These are phyloP conservation scores for Neoniphon sammara DNA, from an alignment of 2,797 vertebrate genomes.

Conservation along the genomic window DNA sequence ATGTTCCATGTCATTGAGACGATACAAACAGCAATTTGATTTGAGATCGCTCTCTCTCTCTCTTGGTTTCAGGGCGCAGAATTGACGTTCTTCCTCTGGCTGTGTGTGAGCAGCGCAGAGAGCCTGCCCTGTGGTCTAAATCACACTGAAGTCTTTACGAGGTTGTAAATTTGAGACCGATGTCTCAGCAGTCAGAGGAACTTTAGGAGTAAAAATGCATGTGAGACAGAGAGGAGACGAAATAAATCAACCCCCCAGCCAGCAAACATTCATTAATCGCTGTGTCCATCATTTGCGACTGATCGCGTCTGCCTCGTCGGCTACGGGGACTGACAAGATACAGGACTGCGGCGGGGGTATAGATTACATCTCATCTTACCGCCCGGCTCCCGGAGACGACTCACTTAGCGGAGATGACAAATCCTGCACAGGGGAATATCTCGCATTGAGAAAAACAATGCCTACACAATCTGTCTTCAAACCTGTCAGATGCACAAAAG, in stretches of 20 bases:
- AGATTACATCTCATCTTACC: conserved; percentile 75
- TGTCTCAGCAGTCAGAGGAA: conserved; percentile 70
- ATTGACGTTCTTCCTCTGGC: conserved; percentile 22
- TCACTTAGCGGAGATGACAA: conserved; percentile 73
- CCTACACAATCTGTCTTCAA: conserved; percentile 73
- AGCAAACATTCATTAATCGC: conserved; percentile 73
- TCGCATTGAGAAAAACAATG: conserved; percentile 61
- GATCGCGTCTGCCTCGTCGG: conserved; percentile 58
- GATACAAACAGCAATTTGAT: conserved; percentile 17
- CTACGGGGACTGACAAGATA: conserved; percentile 55
- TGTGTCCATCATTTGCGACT: conserved; percentile 71
- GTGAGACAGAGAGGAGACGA: conserved; percentile 58
- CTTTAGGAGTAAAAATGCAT: conserved; percentile 70
- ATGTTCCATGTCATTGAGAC: conserved; percentile 11
- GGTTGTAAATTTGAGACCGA: conserved; percentile 77
- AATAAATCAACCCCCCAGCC: conserved; percentile 74
- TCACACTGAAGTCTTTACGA: conserved; percentile 80
- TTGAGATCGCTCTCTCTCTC: conserved; percentile 5
- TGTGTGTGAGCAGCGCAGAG: conserved; percentile 36
- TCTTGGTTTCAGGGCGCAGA: conserved; percentile 17
- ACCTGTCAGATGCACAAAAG: conserved; percentile 69
- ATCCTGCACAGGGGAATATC: conserved; percentile 65
- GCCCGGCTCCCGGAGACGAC: conserved; percentile 61
- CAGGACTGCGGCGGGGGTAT: conserved; percentile 51
- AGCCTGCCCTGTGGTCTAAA: conserved; percentile 69